Evolutionary conservation across 2,888 invertebrate genomes (phyloP).

Genomic region (Cosmia trapezina): DNA sequence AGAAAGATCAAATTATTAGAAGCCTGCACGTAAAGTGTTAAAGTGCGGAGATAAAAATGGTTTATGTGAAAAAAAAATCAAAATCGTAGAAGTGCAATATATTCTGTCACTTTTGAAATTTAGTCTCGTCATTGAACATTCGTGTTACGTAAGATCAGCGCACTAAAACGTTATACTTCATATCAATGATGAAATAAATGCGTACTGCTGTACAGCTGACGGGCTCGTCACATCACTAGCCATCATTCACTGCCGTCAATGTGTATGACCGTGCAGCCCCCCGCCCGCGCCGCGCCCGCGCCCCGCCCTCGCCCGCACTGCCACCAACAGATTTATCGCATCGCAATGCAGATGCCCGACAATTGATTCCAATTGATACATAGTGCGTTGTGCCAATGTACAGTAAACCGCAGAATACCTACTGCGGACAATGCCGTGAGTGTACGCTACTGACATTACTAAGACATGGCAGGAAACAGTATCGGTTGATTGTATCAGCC

Average conservation of each 20-base stretch:
- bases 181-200: too few relatives aligned
- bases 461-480: background rate
- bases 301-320: slow-evolving; percentile 11
- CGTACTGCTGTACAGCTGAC: background rate
- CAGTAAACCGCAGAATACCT: slow-evolving; percentile 14
- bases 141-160: too few relatives aligned
- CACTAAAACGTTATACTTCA: too few relatives aligned
- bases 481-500: background rate
- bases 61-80: too few relatives aligned
- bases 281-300: fast-evolving
- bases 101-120: too few relatives aligned
- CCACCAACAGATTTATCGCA: slow-evolving; percentile 69
- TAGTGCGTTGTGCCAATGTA: slow-evolving; percentile 27
- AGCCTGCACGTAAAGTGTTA: too few relatives aligned
- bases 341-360: slow-evolving; percentile 73
- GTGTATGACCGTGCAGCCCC: slow-evolving; percentile 33
- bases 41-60: too few relatives aligned
- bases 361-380: slow-evolving; percentile 73
- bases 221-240: slow-evolving; percentile 4
- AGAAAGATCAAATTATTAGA: too few relatives aligned
- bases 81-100: too few relatives aligned
- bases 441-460: too few relatives aligned
- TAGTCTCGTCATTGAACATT: too few relatives aligned
- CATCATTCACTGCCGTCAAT: slow-evolving; percentile 23
- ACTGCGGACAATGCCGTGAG: background rate